These are phyloP conservation scores for Xiphydria camelus DNA, from an alignment of 2,888 invertebrate species.

Conservation along the genomic window DNA sequence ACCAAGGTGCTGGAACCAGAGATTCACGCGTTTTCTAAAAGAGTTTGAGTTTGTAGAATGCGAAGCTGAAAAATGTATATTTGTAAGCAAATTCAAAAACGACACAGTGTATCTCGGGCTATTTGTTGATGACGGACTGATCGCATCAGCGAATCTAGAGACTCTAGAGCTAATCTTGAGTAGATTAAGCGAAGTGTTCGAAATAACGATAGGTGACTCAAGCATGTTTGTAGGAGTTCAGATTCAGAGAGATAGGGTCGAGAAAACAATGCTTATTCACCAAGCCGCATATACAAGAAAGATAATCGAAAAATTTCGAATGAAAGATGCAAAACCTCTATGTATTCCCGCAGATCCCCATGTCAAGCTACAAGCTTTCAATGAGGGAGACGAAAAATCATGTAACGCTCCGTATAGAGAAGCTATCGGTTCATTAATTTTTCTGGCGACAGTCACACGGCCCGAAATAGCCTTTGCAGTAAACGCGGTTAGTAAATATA, in stretches of 20 bases:
- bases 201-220: slow-evolving; percentile 8
- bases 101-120: slow-evolving; percentile 15
- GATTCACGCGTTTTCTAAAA: slow-evolving; percentile 26
- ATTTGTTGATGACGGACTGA: slow-evolving; percentile 35
- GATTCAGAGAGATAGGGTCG: not conserved
- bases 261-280: not conserved
- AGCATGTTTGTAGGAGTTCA: slow-evolving; percentile 2
- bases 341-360: not conserved
- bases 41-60: not conserved
- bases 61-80: slow-evolving; percentile 36
- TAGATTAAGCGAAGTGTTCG: slow-evolving; percentile 21
- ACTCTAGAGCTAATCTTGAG: slow-evolving; percentile 11
- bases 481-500: slow-evolving; percentile 6
- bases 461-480: slow-evolving; percentile 9
- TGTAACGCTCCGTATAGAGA: too few species aligned
- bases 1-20: slow-evolving; percentile 39
- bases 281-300: too few species aligned
- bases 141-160: slow-evolving; percentile 5
- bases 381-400: too few species aligned
- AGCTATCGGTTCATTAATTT: too few species aligned
- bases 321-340: too few species aligned
- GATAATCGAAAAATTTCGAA: too few species aligned
- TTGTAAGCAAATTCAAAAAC: slow-evolving; percentile 11
- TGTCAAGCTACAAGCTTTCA: too few species aligned
- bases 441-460: too few species aligned